These are phyloP conservation scores for Atta colombica DNA, from an alignment of 1,140 invertebrate genomes.

Conservation along the genomic window DNA sequence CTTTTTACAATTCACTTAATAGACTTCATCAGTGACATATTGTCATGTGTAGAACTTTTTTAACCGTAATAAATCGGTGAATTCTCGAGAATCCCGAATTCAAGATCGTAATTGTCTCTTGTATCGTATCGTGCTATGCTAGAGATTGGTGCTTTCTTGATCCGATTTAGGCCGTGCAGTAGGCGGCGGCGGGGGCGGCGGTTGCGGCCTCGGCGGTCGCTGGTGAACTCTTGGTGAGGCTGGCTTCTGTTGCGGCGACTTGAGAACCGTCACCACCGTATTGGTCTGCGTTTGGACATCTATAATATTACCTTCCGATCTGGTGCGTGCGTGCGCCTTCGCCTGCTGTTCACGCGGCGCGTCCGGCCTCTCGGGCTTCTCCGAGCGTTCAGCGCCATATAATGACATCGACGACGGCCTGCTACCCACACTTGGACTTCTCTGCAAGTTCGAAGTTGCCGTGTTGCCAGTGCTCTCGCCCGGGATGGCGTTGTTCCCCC, in stretches of 20 bases:
- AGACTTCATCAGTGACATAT: slow-evolving; percentile 40
- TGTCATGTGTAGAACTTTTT: slow-evolving; percentile 56
- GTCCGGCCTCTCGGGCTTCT: slow-evolving; percentile 85
- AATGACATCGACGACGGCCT: slow-evolving; percentile 83
- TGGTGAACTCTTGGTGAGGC: slow-evolving; percentile 83
- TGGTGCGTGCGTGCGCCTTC: slow-evolving; percentile 84
- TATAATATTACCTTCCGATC: slow-evolving; percentile 87
- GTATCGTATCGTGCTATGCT: slow-evolving; percentile 55
- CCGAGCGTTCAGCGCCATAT: slow-evolving; percentile 67
- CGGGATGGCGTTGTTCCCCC: slow-evolving; percentile 80
- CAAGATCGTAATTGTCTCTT: slow-evolving; percentile 42
- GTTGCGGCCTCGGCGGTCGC: slow-evolving; percentile 84
- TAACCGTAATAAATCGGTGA: slow-evolving; percentile 33
- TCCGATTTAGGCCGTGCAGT: slow-evolving; percentile 81
- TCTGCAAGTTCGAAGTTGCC: slow-evolving; percentile 84
- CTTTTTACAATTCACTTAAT: slow-evolving; percentile 16
- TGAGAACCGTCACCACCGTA: slow-evolving; percentile 77
- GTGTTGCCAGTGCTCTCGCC: slow-evolving; percentile 83
- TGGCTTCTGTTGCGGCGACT: slow-evolving; percentile 80
- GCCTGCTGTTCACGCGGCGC: slow-evolving; percentile 78
- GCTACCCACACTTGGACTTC: slow-evolving; percentile 84
- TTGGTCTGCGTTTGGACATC: slow-evolving; percentile 84
- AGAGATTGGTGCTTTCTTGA: slow-evolving; percentile 86
- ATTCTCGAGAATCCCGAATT: slow-evolving; percentile 2
- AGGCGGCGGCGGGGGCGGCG: slow-evolving; percentile 85